These are phyloP conservation scores for Elachura formosa DNA, from an alignment of 2,113 vertebrate species.

Conservation along the genomic window DNA sequence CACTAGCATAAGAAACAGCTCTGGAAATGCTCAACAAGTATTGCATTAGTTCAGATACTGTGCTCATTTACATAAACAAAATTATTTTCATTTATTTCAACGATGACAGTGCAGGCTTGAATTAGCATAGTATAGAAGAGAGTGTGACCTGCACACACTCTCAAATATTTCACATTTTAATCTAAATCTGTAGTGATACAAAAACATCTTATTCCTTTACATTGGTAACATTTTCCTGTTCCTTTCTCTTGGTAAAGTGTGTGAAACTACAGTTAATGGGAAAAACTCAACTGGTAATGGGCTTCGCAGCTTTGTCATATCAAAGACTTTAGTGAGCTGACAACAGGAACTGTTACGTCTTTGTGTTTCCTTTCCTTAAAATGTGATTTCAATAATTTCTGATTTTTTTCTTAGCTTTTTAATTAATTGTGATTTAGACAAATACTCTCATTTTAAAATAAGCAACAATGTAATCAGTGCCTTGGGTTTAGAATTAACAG, in stretches of 20 bases:
- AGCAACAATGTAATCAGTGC: not conserved
- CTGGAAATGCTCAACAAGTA: not conserved
- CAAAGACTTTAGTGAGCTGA: not conserved
- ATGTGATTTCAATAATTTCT: not conserved
- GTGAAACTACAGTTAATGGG: not conserved
- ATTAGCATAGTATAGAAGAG: not conserved
- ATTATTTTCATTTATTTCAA: not conserved
- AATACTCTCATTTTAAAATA: not conserved
- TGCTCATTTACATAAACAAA: not conserved
- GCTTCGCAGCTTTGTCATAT: not conserved
- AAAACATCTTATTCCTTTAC: not conserved
- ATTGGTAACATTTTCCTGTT: not conserved
- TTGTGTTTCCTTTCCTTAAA: not conserved
- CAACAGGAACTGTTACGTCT: not conserved
- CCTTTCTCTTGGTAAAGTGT: not conserved
- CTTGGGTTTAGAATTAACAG: not conserved
- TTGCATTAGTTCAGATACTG: not conserved
- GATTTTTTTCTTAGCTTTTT: not conserved
- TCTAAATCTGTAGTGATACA: not conserved
- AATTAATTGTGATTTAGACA: not conserved
- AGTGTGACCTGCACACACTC: not conserved
- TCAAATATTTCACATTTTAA: not conserved
- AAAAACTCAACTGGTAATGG: not conserved
- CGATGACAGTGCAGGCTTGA: not conserved
- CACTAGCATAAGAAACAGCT: not conserved